Base-by-base conservation (phyloP, 1,140 invertebrate species). In the Drosophila mojavensis region DNA sequence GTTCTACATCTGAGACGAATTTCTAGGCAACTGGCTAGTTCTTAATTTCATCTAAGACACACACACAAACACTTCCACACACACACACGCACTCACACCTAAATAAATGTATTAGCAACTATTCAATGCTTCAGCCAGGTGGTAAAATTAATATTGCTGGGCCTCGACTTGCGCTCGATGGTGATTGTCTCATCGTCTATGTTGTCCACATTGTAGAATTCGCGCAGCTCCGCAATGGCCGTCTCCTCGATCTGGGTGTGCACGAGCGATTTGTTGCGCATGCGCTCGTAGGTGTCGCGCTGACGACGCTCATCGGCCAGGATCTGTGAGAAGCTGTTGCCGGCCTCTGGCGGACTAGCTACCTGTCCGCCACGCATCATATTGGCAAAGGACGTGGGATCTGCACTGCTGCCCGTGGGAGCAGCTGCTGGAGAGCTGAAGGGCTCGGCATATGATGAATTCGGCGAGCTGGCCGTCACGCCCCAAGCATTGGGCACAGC, bases 191-290 rank as follows among this genome's bases (percentile, higher is more conserved):
- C 95, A 77, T 95, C 95, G 45, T 86, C 88, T 10, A 94, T 93
- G 75, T 94, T 92, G 10, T 93, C 91, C 5, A 93, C 93, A 77
- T 94, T 94, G 81, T 96, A 96, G 76, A 95, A 94, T 36, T 92
- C 91, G 36, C 93, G 75, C 6, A 96, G 88, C 69, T 96, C 94
- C 20, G 94, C 93, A 36, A 96, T 95, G n/a, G 95, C 95, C 70
- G 93, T 93, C 79, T 96, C 95, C 91, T 96, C 95, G 17, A 95
- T 93, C 93, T 96, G 95, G 11, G 95, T 95, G 13, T 95, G 92
- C 36, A 92, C 78, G 4, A 96, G 90, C 4, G 94, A 93, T 83
- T 94, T 95, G 30, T 92, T 92, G 24, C 91, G 93, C 75, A 94
- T 93, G 72, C 94, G 93, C 11, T 92, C 90, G 51, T 93, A 93